phyloP scores from a whole-genome alignment of 2,113 vertebrate genomes.

The Phylloscopus whistleri region DNA sequence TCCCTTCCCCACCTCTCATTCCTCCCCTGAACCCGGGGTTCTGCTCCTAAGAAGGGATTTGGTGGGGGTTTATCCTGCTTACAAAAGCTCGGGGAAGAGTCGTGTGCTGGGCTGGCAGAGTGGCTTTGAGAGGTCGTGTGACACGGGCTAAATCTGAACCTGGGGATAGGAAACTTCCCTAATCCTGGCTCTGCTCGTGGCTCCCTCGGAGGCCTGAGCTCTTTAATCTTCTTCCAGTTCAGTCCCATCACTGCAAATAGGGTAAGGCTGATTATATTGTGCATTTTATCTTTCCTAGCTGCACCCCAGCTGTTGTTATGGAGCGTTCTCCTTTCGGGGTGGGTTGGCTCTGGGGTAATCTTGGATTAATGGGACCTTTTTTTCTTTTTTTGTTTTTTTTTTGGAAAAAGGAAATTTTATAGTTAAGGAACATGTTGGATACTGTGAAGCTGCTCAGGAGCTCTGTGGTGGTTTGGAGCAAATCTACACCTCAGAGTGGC shows the following conservation, averaged over 20 bases:
- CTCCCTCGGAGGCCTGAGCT: not conserved
- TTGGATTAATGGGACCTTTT: not conserved
- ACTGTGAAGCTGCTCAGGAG: not conserved
- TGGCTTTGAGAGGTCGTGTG: not conserved
- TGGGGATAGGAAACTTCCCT: not conserved
- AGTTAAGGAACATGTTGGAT: accelerated
- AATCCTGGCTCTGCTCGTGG: not conserved
- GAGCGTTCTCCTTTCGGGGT: not conserved
- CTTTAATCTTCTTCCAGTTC: conserved; percentile 24
- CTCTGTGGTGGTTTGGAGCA: not conserved
- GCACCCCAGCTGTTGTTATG: not conserved
- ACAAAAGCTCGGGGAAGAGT: accelerated
- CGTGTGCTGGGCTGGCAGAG: not conserved
- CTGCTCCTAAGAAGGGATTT: not conserved
- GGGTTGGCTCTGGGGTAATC: not conserved
- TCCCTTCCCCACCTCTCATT: not conserved
- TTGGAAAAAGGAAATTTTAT: not conserved
- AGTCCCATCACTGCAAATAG: conserved; percentile 10
- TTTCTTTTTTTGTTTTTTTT: not conserved
- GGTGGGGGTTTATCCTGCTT: not conserved
- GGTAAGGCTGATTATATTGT: conserved; percentile 53
- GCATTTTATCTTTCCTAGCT: conserved; percentile 22
- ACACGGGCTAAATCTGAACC: not conserved
- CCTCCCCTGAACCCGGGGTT: accelerated
- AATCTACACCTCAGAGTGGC: accelerated